Base-by-base conservation (phyloP, 2,797 vertebrate species). In the Karalla daura region DNA sequence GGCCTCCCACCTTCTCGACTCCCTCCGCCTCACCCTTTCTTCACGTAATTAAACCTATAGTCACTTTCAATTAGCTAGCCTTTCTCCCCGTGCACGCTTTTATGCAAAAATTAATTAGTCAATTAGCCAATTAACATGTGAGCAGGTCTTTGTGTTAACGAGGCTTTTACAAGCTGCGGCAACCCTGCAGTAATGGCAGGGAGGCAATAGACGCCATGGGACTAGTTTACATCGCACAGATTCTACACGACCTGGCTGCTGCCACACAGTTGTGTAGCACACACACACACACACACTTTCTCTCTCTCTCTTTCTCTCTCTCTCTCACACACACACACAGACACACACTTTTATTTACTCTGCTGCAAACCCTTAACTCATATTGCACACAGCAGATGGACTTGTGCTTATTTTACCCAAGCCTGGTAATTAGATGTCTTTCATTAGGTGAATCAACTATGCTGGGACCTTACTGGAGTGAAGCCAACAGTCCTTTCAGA, bases 51-150 rank as follows among this genome's bases (percentile, higher is more conserved):
- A 94, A 94, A 94, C 91, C 89, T 94, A 93, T 94, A 94, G 93
- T 94, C 93, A 88, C 84, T 94, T 94, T 95, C 93, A 95, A 94
- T 95, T 94, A 94, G 92, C 87, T 62, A 54, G 80, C 83, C 85
- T 86, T 83, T 83, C 86, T 88, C 89, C 88, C 86, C 39, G 49
- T 81, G 85, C 88, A 85, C 71, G 91, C 92, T 87, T 94, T 94
- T 91, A 93, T 93, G 92, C 91, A 89, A 88, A 93, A 94, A 94
- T 89, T 92, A 95, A 95, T 94, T 94, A 94, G 93, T 93, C 93
- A 94, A 94, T 95, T 94, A 94, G 91, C 91, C 93, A 95, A 95
- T 95, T 94, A 95, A 94, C 93, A 94, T 93, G 89, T 94, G 93
- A 92, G 92, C 93, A 90, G 93, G 92, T 93, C 93, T 94, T 93